Evolutionary conservation across 2,113 vertebrate genomes (phyloP).

Genomic region (Chamaetylas fuelleborni): DNA sequence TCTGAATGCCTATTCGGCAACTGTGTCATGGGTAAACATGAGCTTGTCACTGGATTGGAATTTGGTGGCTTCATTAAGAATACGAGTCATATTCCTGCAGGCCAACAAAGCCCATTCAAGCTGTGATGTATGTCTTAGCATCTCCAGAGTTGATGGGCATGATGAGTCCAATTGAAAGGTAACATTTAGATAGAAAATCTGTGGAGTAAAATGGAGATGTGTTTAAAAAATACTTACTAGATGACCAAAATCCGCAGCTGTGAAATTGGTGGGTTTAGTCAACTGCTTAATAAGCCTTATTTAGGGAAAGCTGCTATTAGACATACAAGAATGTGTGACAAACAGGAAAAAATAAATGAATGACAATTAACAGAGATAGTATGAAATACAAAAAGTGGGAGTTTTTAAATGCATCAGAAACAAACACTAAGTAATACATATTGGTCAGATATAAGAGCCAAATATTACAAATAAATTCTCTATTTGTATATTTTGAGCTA

Average conservation of each 20-base stretch:
- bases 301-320: background rate
- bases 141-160: background rate
- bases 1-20: background rate
- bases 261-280: background rate
- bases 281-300: background rate
- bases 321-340: background rate
- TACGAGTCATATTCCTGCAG: background rate
- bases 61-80: conserved; percentile 36
- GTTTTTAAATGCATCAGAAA: background rate
- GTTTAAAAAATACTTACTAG: background rate
- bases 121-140: background rate
- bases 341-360: background rate
- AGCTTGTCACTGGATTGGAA: conserved; percentile 37
- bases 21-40: background rate
- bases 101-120: background rate
- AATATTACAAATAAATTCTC: background rate
- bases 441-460: background rate
- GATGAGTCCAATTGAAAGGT: background rate
- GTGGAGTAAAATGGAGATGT: background rate
- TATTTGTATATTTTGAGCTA: background rate
- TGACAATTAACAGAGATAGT: background rate
- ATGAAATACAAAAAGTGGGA: background rate
- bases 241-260: background rate
- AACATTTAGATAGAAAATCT: background rate
- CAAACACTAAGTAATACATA: background rate